Percentiles rank a stretch among this genome's conserved stretches.
phyloP scores from a whole-genome alignment of 2,888 invertebrate genomes.

The Callyntrura guangdongensis region DNA sequence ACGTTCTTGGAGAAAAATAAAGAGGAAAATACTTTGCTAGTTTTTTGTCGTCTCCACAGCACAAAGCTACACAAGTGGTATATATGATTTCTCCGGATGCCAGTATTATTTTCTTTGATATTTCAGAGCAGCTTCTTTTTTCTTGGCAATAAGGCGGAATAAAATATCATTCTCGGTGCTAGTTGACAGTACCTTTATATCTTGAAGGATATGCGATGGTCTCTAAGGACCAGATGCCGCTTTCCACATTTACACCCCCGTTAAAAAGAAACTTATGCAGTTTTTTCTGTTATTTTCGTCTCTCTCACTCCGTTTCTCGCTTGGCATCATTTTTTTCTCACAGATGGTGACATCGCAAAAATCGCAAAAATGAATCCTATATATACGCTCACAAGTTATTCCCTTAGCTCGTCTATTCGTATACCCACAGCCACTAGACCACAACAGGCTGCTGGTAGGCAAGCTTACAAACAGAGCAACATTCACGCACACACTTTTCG shows the following conservation, averaged over 20 bases:
- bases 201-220: slow-evolving; percentile 66
- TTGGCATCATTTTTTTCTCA: slow-evolving; percentile 53
- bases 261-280: slow-evolving; percentile 19
- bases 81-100: too few species aligned
- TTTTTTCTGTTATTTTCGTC: slow-evolving; percentile 3
- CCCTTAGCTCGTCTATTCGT: too few species aligned
- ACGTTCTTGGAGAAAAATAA: not conserved
- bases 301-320: not conserved
- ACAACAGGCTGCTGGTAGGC: slow-evolving; percentile 31
- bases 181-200: slow-evolving; percentile 70
- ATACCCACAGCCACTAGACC: slow-evolving; percentile 3
- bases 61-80: too few species aligned
- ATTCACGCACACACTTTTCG: not conserved
- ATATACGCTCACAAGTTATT: too few species aligned
- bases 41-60: too few species aligned
- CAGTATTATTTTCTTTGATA: too few species aligned
- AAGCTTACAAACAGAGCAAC: too few species aligned
- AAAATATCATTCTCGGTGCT: slow-evolving; percentile 70
- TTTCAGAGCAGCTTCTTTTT: not conserved
- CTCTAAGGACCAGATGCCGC: slow-evolving; percentile 59
- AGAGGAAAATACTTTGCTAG: not conserved
- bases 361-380: too few species aligned
- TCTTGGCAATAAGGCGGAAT: slow-evolving; percentile 67
- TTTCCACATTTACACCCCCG: slow-evolving; percentile 51
- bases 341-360: slow-evolving; percentile 57